phyloP scores from a whole-genome alignment of 1,140 invertebrate species.

The Calephelis virginiensis region DNA sequence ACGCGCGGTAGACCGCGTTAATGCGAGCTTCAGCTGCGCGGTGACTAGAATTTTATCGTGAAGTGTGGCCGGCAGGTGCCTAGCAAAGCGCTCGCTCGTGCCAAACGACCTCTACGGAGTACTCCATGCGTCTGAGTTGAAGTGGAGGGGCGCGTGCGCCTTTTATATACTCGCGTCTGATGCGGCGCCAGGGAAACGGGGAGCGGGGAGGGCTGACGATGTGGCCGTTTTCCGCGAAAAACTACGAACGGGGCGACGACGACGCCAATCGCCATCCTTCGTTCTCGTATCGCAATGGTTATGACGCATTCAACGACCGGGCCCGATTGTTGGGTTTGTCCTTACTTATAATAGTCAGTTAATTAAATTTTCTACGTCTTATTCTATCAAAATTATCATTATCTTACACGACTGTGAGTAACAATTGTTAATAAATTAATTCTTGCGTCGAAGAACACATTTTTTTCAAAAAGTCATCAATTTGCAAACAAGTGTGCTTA shows the following conservation, averaged over 20 bases:
- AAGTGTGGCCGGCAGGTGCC: slow-evolving; percentile 78
- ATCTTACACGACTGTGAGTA: slow-evolving; percentile 51
- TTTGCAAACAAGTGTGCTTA: too few relatives aligned
- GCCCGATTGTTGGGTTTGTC: slow-evolving; percentile 48
- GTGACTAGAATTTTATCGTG: slow-evolving; percentile 77
- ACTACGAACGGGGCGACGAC: slow-evolving; percentile 60
- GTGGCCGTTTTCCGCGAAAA: slow-evolving; percentile 72
- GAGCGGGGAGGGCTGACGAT: slow-evolving; percentile 42
- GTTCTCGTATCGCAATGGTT: slow-evolving; percentile 51
- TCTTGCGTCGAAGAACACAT: slow-evolving; percentile 1
- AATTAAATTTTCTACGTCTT: slow-evolving; percentile 30
- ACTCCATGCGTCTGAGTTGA: slow-evolving; percentile 79
- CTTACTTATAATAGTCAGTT: background rate
- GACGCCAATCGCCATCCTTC: slow-evolving; percentile 51
- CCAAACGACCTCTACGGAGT: slow-evolving; percentile 80
- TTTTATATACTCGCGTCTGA: slow-evolving; percentile 78
- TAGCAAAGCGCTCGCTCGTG: slow-evolving; percentile 80
- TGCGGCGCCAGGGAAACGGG: slow-evolving; percentile 52
- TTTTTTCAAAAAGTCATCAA: background rate
- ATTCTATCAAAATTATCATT: slow-evolving; percentile 13
- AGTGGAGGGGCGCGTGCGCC: slow-evolving; percentile 64
- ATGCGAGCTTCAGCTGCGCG: slow-evolving; percentile 70
- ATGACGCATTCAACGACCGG: slow-evolving; percentile 55
- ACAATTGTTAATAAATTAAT: slow-evolving; percentile 23
- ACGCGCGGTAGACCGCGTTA: slow-evolving; percentile 73